Evolutionary conservation across 2,888 invertebrate genomes (phyloP).

Genomic region (Clunio marinus): DNA sequence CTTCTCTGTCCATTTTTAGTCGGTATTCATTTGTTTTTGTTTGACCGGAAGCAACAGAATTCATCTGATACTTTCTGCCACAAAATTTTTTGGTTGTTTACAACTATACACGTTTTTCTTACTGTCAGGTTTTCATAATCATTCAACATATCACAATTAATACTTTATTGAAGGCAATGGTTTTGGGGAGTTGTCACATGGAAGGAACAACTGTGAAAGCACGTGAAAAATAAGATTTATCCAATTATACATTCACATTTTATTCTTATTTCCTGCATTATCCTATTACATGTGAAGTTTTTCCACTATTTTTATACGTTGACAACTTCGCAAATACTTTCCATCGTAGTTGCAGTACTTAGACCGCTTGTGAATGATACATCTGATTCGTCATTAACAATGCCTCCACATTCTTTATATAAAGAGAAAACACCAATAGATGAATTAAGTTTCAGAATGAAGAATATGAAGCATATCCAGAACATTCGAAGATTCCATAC

Average conservation of each 20-base stretch:
- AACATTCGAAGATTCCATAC: conserved; percentile 32
- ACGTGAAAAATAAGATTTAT: background rate
- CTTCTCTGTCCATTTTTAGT: too few relatives aligned
- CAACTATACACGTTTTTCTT: too few relatives aligned
- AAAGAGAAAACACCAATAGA: conserved; percentile 20
- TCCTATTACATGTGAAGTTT: background rate
- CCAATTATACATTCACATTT: background rate
- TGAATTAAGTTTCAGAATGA: conserved; percentile 20
- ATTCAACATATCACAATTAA: too few relatives aligned
- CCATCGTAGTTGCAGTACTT: conserved; percentile 21
- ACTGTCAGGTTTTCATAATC: too few relatives aligned
- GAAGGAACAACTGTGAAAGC: background rate
- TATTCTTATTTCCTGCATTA: background rate
- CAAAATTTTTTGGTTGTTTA: too few relatives aligned
- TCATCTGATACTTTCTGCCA: too few relatives aligned
- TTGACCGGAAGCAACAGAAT: too few relatives aligned
- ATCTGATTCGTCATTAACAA: background rate
- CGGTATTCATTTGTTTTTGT: too few relatives aligned
- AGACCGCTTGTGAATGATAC: conserved; percentile 17
- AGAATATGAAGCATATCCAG: conserved; percentile 29
- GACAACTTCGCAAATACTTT: conserved; percentile 21
- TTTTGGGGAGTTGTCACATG: too few relatives aligned
- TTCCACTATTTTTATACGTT: conserved; percentile 11
- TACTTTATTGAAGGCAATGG: too few relatives aligned
- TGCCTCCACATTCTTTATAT: conserved; percentile 10